Evolutionary conservation across 2,888 invertebrate genomes (phyloP).

Genomic region (Caenorhabditis sp.): DNA sequence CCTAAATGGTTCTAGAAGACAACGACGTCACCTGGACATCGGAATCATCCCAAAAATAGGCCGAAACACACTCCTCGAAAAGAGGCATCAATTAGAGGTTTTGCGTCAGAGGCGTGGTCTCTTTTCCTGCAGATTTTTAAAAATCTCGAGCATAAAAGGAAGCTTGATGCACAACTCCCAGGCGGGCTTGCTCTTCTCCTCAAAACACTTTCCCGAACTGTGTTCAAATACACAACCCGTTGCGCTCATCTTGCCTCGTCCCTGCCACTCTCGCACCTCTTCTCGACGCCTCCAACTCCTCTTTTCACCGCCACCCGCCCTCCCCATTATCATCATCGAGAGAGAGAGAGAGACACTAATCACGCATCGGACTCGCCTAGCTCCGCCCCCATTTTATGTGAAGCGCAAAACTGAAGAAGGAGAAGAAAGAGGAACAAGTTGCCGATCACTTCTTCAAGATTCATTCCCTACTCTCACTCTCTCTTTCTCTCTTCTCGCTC

Average conservation of each 20-base stretch:
- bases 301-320: too few species aligned
- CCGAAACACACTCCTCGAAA: too few species aligned
- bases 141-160: not conserved
- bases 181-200: slow-evolving; percentile 7
- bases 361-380: slow-evolving; percentile 40
- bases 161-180: slow-evolving; percentile 8
- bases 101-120: slow-evolving; percentile 9
- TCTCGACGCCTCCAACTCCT: slow-evolving; percentile 18
- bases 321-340: slow-evolving; percentile 54
- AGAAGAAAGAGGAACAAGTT: too few species aligned
- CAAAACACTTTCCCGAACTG: slow-evolving; percentile 34
- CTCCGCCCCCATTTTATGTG: slow-evolving; percentile 49
- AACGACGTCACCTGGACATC: not conserved
- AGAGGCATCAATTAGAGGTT: too few species aligned
- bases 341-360: slow-evolving; percentile 45
- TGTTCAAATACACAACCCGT: slow-evolving; percentile 19
- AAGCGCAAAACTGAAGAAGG: slow-evolving; percentile 37
- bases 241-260: slow-evolving; percentile 37
- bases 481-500: slow-evolving; percentile 7
- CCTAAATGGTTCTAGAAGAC: not conserved
- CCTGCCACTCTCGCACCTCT: slow-evolving; percentile 26
- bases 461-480: not conserved
- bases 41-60: not conserved
- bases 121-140: slow-evolving; percentile 2
- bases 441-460: too few species aligned